Base-by-base conservation (phyloP, 2,113 vertebrate species). In the Hippoglossus stenolepis region DNA sequence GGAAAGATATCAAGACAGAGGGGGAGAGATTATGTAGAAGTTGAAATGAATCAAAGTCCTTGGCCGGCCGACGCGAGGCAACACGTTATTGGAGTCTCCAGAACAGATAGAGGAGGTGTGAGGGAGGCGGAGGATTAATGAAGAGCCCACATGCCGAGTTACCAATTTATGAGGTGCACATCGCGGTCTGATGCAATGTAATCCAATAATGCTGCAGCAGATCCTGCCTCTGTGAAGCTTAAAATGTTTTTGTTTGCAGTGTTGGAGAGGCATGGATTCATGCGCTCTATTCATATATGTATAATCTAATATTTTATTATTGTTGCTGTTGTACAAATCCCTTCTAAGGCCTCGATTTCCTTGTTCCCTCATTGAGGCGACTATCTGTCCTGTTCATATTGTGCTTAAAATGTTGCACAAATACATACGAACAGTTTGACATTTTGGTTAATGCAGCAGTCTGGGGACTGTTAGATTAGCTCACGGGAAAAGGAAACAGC, bases 31-130 rank as follows among this genome's bases (percentile, higher is more conserved):
- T 31, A 31, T 31, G 6, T 31, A 31, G 31, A 86, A 67, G 61
- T 85, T 82, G 73, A 77, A 87, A 85, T 79, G 21, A 85, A 85
- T 88, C 69, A 81, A 75, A 87, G 75, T 73, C 24, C 74, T 71
- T 26, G 35, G 40, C 75, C 2, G 17, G 20, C 75, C 2, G 17
- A 60, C 64, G 64, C 53, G 53, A 77, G 15, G 54, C 20, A 54
- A 38, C 59, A 26, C 3, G 3, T 47, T 24, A 28, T 59, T 6
- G 28, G 18, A 40, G 43, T 78, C 28, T 70, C 68, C 13, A 61
- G 60, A 75, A 38, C 1, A 60, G 67, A 74, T 38, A 15, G 51
- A 73, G 51, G 51, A 73, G 51, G n/a, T 66, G 20, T 20, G 45
- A 51, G 59, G 8, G 23, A 45, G 62, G 62, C 0, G 1, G 13